Conservation (phyloP, 2,888 invertebrate genomes). For the Lithophane socia region DNA sequence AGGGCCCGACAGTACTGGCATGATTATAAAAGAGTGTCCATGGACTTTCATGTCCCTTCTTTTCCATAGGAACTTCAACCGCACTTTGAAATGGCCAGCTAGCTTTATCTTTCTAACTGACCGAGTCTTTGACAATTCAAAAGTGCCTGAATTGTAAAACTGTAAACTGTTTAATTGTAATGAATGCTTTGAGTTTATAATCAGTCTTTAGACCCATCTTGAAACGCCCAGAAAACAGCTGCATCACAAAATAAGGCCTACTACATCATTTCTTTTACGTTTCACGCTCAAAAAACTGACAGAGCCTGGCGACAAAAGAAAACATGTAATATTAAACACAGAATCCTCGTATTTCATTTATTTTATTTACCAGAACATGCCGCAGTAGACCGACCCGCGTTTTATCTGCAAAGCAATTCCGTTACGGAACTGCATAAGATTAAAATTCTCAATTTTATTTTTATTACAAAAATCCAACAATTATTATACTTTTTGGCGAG, state of each 20-base stretch:
- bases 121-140: not conserved
- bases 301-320: conserved; percentile 8
- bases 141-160: not conserved
- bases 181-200: not conserved
- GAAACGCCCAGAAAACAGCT: not conserved
- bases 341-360: conserved; percentile 33
- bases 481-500: conserved; percentile 54
- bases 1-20: not conserved
- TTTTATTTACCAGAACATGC: conserved; percentile 27
- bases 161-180: not conserved
- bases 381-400: conserved; percentile 49
- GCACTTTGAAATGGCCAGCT: not conserved
- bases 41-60: not conserved
- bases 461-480: conserved; percentile 58
- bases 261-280: not conserved
- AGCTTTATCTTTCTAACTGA: not conserved
- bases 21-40: not conserved
- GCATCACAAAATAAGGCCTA: too few relatives aligned
- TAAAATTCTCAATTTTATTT: conserved; percentile 68
- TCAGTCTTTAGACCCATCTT: not conserved
- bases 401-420: conserved; percentile 50
- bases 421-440: conserved; percentile 58
- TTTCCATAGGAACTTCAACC: not conserved
- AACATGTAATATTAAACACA: conserved; percentile 20
- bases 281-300: not conserved